phyloP scores from a whole-genome alignment of 1,140 invertebrate species.

The Theocolax elegans region DNA sequence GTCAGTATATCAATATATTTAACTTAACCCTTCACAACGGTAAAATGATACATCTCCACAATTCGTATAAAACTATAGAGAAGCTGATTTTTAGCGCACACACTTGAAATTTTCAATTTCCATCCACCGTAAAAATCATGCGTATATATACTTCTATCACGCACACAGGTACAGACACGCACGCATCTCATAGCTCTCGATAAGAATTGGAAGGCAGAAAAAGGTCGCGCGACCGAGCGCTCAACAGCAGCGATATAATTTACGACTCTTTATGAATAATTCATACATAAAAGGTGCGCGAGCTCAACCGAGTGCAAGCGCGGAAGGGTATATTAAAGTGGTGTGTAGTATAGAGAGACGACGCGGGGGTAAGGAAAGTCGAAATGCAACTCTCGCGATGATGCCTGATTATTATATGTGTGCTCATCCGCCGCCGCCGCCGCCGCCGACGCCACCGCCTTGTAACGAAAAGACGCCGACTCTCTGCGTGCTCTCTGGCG shows the following conservation, averaged over 20 bases:
- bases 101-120: conserved; percentile 26
- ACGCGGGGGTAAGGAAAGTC: background rate
- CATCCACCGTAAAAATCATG: no score
- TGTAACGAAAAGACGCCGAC: background rate
- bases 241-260: conserved; percentile 9
- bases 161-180: no score
- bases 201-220: background rate
- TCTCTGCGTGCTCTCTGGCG: background rate
- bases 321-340: no score
- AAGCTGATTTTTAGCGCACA: background rate
- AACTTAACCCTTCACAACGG: no score
- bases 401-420: conserved; percentile 23
- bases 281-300: background rate
- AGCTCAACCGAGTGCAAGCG: no score
- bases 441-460: no score
- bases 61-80: background rate
- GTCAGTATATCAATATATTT: no score
- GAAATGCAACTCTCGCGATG: conserved; percentile 21
- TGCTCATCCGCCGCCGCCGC: conserved; percentile 2
- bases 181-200: background rate
- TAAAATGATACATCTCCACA: background rate
- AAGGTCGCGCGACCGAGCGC: background rate
- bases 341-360: background rate
- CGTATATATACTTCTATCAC: no score
- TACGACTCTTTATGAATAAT: conserved; percentile 30